Evolutionary conservation across 2,113 vertebrate species (phyloP).

Genomic region (Rhabdomys dilectus): DNA sequence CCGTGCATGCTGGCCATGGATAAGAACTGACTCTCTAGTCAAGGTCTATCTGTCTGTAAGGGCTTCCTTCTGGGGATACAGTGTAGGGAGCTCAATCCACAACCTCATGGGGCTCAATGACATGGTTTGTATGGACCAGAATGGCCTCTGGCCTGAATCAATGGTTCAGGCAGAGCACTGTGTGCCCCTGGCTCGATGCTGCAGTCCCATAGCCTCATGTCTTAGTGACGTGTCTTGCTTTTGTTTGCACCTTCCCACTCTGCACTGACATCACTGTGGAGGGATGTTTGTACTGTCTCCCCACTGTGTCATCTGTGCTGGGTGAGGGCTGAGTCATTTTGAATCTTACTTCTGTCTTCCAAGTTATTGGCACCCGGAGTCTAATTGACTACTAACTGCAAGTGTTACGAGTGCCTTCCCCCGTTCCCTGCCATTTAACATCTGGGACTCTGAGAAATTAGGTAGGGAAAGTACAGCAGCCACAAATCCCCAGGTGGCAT

Average conservation of each 20-base stretch:
- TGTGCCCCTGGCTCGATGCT: neutral
- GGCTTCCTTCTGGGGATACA: neutral
- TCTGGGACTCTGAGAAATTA: constrained; percentile 67
- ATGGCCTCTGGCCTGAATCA: constrained; percentile 1
- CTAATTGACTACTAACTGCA: constrained; percentile 62
- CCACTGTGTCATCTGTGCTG: constrained; percentile 10
- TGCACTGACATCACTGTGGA: neutral
- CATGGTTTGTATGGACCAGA: neutral
- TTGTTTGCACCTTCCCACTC: neutral
- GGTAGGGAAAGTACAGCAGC: neutral
- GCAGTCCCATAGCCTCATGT: neutral
- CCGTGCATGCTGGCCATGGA: neutral
- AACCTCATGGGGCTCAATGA: neutral
- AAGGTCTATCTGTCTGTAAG: neutral
- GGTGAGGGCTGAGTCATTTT: constrained; percentile 58
- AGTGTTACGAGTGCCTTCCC: constrained; percentile 56
- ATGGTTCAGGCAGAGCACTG: neutral
- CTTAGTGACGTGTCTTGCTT: neutral
- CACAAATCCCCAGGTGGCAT: constrained; percentile 53
- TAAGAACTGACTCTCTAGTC: neutral
- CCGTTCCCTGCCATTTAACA: constrained; percentile 68
- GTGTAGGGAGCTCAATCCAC: neutral
- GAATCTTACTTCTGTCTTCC: constrained; percentile 55
- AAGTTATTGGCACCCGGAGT: constrained; percentile 31
- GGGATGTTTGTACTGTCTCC: neutral